phyloP scores from a whole-genome alignment of 2,797 vertebrate genomes.

The Gorsachius magnificus region DNA sequence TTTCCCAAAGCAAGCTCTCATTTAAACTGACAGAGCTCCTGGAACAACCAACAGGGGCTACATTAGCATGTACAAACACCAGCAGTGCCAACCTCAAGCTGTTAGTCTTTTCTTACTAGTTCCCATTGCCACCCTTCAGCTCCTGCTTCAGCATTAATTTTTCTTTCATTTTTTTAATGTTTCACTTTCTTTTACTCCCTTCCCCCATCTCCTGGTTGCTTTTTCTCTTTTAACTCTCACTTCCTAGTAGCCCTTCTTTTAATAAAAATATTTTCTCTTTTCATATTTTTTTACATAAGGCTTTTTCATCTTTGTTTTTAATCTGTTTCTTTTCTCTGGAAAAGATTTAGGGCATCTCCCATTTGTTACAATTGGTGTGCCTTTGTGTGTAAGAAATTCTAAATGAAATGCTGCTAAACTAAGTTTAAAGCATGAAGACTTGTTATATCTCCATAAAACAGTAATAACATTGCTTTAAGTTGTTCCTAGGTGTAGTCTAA shows the following conservation, averaged over 20 bases:
- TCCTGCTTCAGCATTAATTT: background rate
- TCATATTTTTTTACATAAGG: background rate
- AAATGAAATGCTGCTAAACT: background rate
- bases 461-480: background rate
- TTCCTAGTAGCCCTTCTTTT: background rate
- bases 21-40: background rate
- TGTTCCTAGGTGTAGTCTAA: background rate
- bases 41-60: background rate
- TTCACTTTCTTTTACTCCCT: background rate
- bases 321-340: background rate
- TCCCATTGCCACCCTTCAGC: background rate
- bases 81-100: background rate
- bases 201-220: background rate
- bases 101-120: conserved; percentile 2
- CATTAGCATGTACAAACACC: background rate
- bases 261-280: background rate
- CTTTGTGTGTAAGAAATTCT: background rate
- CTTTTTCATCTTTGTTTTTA: background rate
- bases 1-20: background rate
- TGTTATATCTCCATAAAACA: background rate
- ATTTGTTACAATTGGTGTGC: background rate
- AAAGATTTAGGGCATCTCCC: background rate
- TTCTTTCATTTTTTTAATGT: background rate
- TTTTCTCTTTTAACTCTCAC: background rate
- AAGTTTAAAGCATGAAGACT: background rate